These are phyloP conservation scores for Dasypolia templi DNA, from an alignment of 2,888 invertebrate genomes.

Conservation along the genomic window DNA sequence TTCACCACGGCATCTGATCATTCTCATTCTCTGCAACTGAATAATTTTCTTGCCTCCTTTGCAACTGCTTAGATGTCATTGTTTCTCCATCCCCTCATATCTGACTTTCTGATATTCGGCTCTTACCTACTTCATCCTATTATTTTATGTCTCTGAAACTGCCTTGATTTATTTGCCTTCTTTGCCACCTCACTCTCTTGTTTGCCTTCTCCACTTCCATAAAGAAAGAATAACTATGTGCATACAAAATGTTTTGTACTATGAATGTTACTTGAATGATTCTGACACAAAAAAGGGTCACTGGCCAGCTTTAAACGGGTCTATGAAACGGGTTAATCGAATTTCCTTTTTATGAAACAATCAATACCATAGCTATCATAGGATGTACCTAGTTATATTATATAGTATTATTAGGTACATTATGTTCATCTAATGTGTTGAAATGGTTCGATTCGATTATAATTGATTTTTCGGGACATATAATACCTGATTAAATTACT, in stretches of 20 bases:
- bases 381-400: neutral
- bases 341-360: constrained; percentile 32
- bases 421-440: neutral
- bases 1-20: neutral
- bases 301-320: neutral
- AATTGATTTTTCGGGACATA: neutral
- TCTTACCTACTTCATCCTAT: neutral
- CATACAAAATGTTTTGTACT: neutral
- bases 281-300: constrained; percentile 30
- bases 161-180: neutral
- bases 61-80: neutral
- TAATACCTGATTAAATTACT: neutral
- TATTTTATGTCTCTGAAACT: neutral
- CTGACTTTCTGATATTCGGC: too few species aligned
- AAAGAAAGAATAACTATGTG: neutral
- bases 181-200: neutral
- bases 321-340: constrained; percentile 20
- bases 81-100: too few species aligned
- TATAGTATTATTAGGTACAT: neutral
- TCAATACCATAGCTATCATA: neutral
- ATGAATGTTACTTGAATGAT: neutral
- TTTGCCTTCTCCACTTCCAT: neutral
- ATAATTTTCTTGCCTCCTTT: neutral
- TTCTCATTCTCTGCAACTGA: neutral
- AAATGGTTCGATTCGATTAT: neutral